Conservation (phyloP, 2,113 vertebrate genomes). For the Microcebus jonahi region DNA sequence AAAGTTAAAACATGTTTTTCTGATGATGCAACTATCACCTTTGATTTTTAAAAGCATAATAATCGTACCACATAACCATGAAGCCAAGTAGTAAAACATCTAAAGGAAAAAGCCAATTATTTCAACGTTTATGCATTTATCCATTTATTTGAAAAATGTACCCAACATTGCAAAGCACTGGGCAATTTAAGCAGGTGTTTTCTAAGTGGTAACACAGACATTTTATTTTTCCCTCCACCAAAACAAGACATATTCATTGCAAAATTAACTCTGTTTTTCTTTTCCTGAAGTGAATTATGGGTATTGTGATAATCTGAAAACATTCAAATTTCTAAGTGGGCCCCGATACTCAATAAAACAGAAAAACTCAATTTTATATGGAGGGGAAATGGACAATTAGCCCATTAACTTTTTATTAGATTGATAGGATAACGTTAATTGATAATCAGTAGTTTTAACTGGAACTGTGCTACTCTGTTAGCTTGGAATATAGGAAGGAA, state of each 20-base stretch:
- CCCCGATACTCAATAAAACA: neutral
- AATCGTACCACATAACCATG: neutral
- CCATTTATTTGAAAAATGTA: neutral
- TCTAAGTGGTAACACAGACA: neutral
- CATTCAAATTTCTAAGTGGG: neutral
- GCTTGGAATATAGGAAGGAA: constrained; percentile 37
- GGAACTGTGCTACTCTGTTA: neutral
- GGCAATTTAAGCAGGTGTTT: neutral
- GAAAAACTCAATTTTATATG: constrained; percentile 27
- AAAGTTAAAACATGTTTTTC: constrained; percentile 6
- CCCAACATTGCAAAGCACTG: neutral
- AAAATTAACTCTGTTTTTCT: constrained; percentile 28
- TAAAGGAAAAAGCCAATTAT: constrained; percentile 8
- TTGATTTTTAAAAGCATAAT: constrained; percentile 34
- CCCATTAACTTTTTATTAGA: constrained; percentile 57
- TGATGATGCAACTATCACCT: neutral
- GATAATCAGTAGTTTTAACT: constrained; percentile 50
- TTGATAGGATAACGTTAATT: constrained; percentile 50
- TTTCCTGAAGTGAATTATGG: neutral
- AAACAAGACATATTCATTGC: neutral
- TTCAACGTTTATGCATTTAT: neutral
- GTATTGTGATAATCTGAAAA: neutral
- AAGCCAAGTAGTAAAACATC: neutral
- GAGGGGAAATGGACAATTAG: constrained; percentile 44
- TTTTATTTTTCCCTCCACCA: neutral